phyloP scores from a whole-genome alignment of 2,797 vertebrate genomes.

The Ceyx erithaca region DNA sequence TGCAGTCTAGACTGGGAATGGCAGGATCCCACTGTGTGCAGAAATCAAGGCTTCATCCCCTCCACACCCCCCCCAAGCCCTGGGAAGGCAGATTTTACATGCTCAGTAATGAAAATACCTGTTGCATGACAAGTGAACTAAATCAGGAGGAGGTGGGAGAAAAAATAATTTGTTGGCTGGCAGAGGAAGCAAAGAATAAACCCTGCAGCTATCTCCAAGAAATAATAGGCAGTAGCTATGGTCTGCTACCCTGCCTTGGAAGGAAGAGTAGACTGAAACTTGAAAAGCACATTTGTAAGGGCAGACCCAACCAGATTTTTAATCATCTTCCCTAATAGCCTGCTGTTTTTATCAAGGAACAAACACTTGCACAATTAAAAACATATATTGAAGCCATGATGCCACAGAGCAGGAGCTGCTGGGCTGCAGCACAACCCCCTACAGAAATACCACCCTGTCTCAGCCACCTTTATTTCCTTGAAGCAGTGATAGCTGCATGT shows the following conservation, averaged over 20 bases:
- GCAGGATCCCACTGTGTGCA: neutral
- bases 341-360: neutral
- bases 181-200: neutral
- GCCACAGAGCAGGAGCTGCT: neutral
- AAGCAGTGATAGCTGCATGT: neutral
- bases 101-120: neutral
- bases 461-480: neutral
- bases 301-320: neutral
- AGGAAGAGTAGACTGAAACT: neutral
- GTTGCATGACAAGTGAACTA: neutral
- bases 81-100: neutral
- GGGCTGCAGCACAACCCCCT: neutral
- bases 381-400: neutral
- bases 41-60: neutral
- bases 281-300: neutral
- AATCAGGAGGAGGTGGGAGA: neutral
- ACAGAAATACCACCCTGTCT: neutral
- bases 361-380: neutral
- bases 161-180: neutral
- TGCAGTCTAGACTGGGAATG: neutral
- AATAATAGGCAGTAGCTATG: neutral
- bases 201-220: neutral
- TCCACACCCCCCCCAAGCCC: rapidly evolving
- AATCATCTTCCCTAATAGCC: neutral
- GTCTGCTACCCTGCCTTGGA: neutral